Conservation (phyloP, 2,797 vertebrate species). For the Poeciliopsis turneri region DNA sequence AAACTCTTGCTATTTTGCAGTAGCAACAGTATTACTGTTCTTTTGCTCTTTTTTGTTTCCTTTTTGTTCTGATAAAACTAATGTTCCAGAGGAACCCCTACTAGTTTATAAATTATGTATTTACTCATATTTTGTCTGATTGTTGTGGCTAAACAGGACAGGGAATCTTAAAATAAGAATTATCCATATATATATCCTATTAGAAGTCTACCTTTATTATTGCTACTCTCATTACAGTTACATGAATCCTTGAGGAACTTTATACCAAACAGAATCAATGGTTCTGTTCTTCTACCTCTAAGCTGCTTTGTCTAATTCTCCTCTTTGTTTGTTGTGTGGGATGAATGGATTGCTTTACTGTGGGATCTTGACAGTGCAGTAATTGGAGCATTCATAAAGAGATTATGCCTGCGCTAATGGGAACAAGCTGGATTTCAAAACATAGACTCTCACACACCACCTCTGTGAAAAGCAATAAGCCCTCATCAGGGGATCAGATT, state of each 20-base stretch:
- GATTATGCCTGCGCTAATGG: conserved; percentile 61
- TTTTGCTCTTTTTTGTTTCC: too few species aligned
- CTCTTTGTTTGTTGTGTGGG: conserved; percentile 50
- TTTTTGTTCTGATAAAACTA: too few species aligned
- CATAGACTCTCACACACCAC: conserved; percentile 12
- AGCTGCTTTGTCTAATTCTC: conserved; percentile 29
- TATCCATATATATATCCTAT: neutral
- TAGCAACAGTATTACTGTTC: too few species aligned
- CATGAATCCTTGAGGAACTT: conserved; percentile 12
- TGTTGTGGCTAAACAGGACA: neutral
- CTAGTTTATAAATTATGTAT: too few species aligned
- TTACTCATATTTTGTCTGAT: neutral
- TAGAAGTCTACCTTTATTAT: neutral
- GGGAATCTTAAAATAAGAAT: neutral
- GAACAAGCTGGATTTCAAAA: conserved; percentile 52
- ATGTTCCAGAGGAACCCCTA: too few species aligned
- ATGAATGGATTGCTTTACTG: conserved; percentile 52
- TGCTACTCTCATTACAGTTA: neutral
- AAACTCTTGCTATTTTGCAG: too few species aligned
- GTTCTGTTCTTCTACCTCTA: conserved; percentile 14
- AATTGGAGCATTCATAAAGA: conserved; percentile 75
- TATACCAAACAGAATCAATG: neutral
- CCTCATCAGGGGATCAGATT: conserved; percentile 15
- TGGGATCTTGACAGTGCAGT: conserved; percentile 51
- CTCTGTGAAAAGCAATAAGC: conserved; percentile 21